phyloP scores from a whole-genome alignment of 2,797 vertebrate species.

The Mionectes olivaceus region DNA sequence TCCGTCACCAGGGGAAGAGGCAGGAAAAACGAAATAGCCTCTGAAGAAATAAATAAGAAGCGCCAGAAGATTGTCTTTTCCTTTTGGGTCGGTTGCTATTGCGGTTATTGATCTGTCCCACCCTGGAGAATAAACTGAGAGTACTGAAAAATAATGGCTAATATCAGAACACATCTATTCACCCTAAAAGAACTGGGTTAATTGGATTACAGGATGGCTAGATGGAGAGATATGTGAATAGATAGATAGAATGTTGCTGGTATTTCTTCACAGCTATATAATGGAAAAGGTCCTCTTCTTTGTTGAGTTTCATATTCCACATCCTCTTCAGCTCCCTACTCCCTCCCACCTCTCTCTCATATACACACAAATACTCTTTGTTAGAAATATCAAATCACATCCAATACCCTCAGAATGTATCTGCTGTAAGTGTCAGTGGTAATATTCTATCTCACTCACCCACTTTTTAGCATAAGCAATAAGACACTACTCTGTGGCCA shows the following conservation, averaged over 20 bases:
- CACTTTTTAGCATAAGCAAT: not conserved
- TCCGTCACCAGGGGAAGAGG: constrained; percentile 29
- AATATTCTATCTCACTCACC: not conserved
- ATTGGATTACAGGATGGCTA: constrained; percentile 37
- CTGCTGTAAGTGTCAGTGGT: not conserved
- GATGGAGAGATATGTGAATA: constrained; percentile 10
- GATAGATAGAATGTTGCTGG: not conserved
- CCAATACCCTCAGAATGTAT: not conserved
- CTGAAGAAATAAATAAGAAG: constrained; percentile 57
- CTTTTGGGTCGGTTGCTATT: constrained; percentile 10
- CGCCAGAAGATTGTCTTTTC: constrained; percentile 33
- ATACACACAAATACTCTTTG: not conserved
- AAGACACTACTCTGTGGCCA: not conserved
- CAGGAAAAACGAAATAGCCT: constrained; percentile 14
- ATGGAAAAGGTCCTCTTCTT: constrained; percentile 39
- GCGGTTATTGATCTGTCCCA: constrained; percentile 35
- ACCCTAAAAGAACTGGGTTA: constrained; percentile 51
- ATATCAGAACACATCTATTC: constrained; percentile 22
- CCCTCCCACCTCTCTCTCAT: not conserved
- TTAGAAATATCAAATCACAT: not conserved
- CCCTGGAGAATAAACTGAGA: constrained; percentile 13
- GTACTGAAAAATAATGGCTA: constrained; percentile 44
- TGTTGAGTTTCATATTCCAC: not conserved
- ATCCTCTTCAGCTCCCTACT: not conserved
- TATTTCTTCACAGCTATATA: constrained; percentile 27